These are phyloP conservation scores for Takifugu bimaculatus DNA, from an alignment of 2,113 vertebrate genomes.

Conservation along the genomic window DNA sequence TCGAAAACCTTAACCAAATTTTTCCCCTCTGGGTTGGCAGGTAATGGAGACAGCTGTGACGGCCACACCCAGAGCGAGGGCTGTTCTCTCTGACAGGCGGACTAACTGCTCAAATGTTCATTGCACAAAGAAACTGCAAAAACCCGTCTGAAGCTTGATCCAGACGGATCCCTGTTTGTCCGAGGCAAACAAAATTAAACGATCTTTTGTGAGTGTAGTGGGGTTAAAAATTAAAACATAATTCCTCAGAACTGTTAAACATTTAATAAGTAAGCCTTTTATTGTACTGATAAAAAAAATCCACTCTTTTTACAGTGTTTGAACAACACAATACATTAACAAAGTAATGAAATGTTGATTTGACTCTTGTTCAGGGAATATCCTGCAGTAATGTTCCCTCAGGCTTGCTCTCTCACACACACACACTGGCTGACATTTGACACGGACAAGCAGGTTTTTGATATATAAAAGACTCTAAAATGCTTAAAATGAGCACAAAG, in stretches of 20 bases:
- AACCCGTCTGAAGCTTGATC: constrained; percentile 12
- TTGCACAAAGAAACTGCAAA: constrained; percentile 13
- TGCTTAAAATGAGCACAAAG: not conserved
- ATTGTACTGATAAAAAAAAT: not conserved
- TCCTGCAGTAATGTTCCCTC: not conserved
- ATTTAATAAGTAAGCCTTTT: not conserved
- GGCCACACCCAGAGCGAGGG: too few species aligned
- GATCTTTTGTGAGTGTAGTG: not conserved
- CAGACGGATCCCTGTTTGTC: constrained; percentile 4
- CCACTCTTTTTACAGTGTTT: not conserved
- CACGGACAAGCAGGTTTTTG: too few species aligned
- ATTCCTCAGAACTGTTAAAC: not conserved
- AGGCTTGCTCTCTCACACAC: constrained; percentile 10
- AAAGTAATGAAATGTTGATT: not conserved
- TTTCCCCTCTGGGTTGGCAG: too few species aligned
- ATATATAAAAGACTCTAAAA: constrained; percentile 3
- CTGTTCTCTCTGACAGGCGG: not conserved
- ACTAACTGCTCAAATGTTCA: not conserved
- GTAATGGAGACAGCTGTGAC: too few species aligned
- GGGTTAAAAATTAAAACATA: not conserved
- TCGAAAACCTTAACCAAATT: too few species aligned
- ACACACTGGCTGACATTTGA: not conserved
- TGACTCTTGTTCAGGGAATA: not conserved
- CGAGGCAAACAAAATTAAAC: not conserved
- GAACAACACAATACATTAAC: not conserved